phyloP scores from a whole-genome alignment of 2,888 invertebrate species.

The Eilema sororculum region DNA sequence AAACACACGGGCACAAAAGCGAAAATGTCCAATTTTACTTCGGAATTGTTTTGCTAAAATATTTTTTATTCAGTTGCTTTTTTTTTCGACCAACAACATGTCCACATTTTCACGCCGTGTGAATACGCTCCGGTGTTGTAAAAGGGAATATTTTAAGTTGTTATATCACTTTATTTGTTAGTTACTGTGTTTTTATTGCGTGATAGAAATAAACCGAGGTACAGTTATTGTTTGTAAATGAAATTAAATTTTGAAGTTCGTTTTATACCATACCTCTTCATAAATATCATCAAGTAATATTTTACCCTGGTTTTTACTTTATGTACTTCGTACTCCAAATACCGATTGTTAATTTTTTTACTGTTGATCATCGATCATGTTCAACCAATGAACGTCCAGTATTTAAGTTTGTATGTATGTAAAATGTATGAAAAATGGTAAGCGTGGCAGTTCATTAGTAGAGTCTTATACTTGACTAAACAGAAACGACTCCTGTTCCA shows the following conservation, averaged over 20 bases:
- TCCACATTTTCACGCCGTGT: conserved; percentile 57
- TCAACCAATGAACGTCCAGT: no score
- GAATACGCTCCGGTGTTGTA: conserved; percentile 53
- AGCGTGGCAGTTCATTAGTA: no score
- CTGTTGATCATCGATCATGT: no score
- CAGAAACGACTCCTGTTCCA: no score
- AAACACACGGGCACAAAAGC: conserved; percentile 55
- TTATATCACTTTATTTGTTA: conserved; percentile 26
- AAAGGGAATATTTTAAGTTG: conserved; percentile 46
- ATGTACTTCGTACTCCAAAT: no score
- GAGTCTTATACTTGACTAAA: no score
- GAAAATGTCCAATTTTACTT: conserved; percentile 56
- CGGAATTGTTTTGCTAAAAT: conserved; percentile 59
- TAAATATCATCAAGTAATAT: no score
- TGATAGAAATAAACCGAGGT: neutral
- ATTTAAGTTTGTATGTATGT: no score
- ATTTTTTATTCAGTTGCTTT: conserved; percentile 32
- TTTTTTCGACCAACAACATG: conserved; percentile 47
- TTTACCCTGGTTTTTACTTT: no score
- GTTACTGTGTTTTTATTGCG: conserved; percentile 19
- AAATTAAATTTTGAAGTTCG: neutral
- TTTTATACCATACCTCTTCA: no score
- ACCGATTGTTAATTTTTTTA: no score
- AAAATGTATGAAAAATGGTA: no score
- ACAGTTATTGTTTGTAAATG: neutral